Base-by-base conservation (phyloP, 1,140 invertebrate species). In the Drosophila santomea region DNA sequence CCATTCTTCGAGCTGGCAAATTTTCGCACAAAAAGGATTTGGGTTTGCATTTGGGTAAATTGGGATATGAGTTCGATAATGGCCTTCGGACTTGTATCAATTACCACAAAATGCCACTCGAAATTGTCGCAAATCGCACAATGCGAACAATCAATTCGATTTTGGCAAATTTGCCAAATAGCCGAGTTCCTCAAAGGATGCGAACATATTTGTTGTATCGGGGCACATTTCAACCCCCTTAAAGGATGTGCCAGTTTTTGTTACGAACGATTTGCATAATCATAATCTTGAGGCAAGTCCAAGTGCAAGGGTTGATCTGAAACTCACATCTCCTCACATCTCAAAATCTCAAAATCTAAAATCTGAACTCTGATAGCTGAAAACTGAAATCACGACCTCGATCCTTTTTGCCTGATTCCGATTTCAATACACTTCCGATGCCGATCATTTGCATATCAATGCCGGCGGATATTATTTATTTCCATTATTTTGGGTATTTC, bases 391-490 rank as follows among this genome's bases (percentile, higher is more conserved):
- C 79, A 69, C 39, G 75, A 66, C 32, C 32, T 32, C 11, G 20
- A 32, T 41, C 56, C 39, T n/a, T 38, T 17, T 61, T 14, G 36
- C 15, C 25, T 25, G 23, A 4, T 25, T 7, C 32, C 52, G 43
- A 69, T 71, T 77, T 76, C 73, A 75, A 75, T 75, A 75, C 73
- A 75, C 73, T 75, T 75, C 73, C 73, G 64, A 68, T 75, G 17
- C 17, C 1, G 23, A 77, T 71, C 64, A 77, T 77, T 77, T 77
- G 74, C 74, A 77, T 77, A 78, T 77, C 63, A 77, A 77, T 77
- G 74, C 74, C 48, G 36, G 51, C 74, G 74, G 74, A 77, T 77
- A 77, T 77, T 78, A 77, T 77, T 77, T 77, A 77, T 77, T 77
- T 74, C 28, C 63, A 60, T 57, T 76, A 76, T 76, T 59, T 76